Evolutionary conservation across 2,888 invertebrate species (phyloP).

Genomic region (Eristalinus aeneus): DNA sequence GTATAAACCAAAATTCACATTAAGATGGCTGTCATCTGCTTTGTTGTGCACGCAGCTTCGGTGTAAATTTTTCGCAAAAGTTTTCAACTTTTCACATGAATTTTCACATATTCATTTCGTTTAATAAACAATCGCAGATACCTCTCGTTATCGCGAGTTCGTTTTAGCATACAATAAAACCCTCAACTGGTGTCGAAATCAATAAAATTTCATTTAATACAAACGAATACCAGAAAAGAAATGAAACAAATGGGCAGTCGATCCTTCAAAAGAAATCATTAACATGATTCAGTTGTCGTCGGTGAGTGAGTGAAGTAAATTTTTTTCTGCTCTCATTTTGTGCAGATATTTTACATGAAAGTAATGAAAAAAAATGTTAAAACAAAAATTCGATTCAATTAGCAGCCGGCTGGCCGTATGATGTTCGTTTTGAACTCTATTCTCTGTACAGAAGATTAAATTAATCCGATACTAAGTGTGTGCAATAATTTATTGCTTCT

Average conservation of each 20-base stretch:
- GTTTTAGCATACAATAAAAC: not conserved
- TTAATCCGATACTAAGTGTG: constrained; percentile 17
- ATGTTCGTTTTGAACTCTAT: constrained; percentile 25
- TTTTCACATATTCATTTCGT: constrained; percentile 44
- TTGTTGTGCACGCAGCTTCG: constrained; percentile 69
- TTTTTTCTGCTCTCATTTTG: constrained; percentile 16
- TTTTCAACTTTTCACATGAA: constrained; percentile 54
- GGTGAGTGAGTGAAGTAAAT: constrained; percentile 57
- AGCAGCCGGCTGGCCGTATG: constrained; percentile 29
- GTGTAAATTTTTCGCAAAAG: constrained; percentile 67
- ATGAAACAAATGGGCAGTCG: constrained; percentile 9
- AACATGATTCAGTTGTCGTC: constrained; percentile 64
- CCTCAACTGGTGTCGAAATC: not conserved
- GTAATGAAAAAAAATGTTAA: not conserved
- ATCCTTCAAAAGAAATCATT: constrained; percentile 62
- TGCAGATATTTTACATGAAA: constrained; percentile 25
- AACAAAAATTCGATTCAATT: constrained; percentile 16
- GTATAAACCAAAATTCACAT: constrained; percentile 25
- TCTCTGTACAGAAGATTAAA: constrained; percentile 7
- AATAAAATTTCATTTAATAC: not conserved
- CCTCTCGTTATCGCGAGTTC: constrained; percentile 11
- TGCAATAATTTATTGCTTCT: constrained; percentile 19
- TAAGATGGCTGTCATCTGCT: constrained; percentile 70
- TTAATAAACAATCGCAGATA: constrained; percentile 3
- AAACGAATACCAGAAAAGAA: constrained; percentile 19